Base-by-base conservation (phyloP, 2,113 vertebrate genomes). In the Laticauda laticaudata region DNA sequence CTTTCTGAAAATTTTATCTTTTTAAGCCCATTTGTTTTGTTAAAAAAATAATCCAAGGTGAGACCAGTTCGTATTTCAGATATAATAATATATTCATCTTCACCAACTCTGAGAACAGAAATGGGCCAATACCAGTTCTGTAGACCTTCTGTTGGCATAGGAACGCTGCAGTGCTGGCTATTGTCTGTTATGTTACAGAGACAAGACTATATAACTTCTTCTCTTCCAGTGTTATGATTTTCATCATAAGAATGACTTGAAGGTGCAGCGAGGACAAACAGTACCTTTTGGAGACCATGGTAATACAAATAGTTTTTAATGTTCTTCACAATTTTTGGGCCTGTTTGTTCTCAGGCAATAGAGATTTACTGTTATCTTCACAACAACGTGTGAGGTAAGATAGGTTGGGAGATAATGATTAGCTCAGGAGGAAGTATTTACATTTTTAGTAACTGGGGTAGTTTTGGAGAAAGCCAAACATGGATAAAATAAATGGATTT, bases 301-400 rank as follows among this genome's bases (percentile, higher is more conserved):
- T 90, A 92, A 92, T 88, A 92, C 75, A 51, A 64, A 87, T 87
- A 86, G 92, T 92, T 92, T 92, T 59, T 59, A 48, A 92, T 86
- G 88, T 51, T 90, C 54, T 53, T 86, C 75, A 90, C 54, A 88
- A 88, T 88, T 92, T 56, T 92, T 69, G 88, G 48, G 86, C 86
- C 91, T 69, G 91, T 92, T 92, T 92, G 91, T 92, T 92, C 86
- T 69, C 56, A 88, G 57, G 48, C 86, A 43, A 10, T 69, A 88
- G 45, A 88, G 45, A 54, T 55, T 91, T 88, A 64, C 39, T 53
- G 34, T 54, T 69, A 51, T 88, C 48, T 61, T 92, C 45, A 55
- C 59, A 88, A 56, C 90, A 86, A 88, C 48, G 21, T 92, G 91
- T 92, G 91, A 69, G 57, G 91, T 92, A 92, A 92, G 86, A 88